These are phyloP conservation scores for Phoxinus dragarum DNA, from an alignment of 2,797 vertebrate species.

Conservation along the genomic window DNA sequence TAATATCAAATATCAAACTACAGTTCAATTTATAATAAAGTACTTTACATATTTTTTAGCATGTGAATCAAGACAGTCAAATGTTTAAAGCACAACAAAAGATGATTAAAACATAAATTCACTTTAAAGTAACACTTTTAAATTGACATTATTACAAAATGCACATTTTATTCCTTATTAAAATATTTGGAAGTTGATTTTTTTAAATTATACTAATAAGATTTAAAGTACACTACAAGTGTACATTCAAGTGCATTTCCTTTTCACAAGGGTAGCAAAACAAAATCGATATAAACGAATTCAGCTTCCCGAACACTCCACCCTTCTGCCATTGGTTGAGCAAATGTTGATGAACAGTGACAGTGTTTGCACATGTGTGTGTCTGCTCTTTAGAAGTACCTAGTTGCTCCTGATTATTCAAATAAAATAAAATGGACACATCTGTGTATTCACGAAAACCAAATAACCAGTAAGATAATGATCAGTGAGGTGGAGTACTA, in stretches of 20 bases:
- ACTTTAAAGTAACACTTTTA: neutral
- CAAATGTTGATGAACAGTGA: neutral
- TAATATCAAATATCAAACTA: neutral
- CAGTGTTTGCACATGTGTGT: neutral
- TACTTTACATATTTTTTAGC: neutral
- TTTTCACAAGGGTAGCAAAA: neutral
- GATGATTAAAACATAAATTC: neutral
- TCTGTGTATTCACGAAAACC: neutral
- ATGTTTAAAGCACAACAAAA: neutral
- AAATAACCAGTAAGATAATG: slow-evolving; percentile 5
- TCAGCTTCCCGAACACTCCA: neutral
- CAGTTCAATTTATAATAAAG: neutral
- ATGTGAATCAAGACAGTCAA: neutral
- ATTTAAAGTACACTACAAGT: neutral
- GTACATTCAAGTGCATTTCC: neutral
- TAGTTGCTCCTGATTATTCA: slow-evolving; percentile 16
- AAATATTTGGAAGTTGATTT: neutral
- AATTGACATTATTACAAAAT: neutral
- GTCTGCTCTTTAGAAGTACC: slow-evolving; percentile 26
- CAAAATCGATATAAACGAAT: neutral
- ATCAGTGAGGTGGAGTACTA: slow-evolving; percentile 11
- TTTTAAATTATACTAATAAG: neutral
- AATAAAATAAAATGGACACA: neutral
- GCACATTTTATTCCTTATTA: neutral
- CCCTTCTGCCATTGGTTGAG: neutral